Conservation (phyloP, 2,888 invertebrate species). For the Erebia ligea region DNA sequence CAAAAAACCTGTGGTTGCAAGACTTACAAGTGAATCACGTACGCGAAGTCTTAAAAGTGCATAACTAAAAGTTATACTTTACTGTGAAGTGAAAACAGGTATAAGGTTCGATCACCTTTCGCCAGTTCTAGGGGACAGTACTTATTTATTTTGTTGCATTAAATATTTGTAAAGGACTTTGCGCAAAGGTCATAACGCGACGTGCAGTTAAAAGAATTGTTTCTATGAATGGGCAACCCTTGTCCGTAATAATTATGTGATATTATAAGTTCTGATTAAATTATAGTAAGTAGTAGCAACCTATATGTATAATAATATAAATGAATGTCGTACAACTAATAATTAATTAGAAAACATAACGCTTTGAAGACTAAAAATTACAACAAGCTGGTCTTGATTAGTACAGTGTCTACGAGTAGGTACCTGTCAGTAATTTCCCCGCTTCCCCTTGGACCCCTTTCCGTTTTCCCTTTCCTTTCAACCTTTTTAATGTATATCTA, state of each 20-base stretch:
- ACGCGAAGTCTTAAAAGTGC: constrained; percentile 43
- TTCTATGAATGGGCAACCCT: constrained; percentile 51
- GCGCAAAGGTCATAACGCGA: constrained; percentile 1
- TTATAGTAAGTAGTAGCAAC: constrained; percentile 58
- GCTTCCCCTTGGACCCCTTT: no score
- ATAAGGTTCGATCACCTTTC: constrained; percentile 32
- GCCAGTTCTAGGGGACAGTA: constrained; percentile 32
- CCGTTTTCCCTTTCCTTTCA: no score
- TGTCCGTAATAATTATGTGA: constrained; percentile 73
- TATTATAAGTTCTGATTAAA: constrained; percentile 75
- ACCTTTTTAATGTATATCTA: no score
- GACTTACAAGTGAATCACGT: constrained; percentile 42
- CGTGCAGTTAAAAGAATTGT: constrained; percentile 31
- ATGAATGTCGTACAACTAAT: constrained; percentile 63
- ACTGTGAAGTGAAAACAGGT: constrained; percentile 37
- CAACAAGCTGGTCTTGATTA: constrained; percentile 38
- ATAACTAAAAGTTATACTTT: constrained; percentile 36
- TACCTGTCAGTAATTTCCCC: constrained; percentile 1
- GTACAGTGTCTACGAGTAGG: constrained; percentile 14
- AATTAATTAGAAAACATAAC: constrained; percentile 30
- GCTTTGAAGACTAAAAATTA: constrained; percentile 35
- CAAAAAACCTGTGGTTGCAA: constrained; percentile 33
- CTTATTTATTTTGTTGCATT: constrained; percentile 44
- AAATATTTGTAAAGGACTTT: constrained; percentile 32
- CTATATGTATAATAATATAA: constrained; percentile 56